phyloP scores from a whole-genome alignment of 2,888 invertebrate species.

The Silvanus unidentatus region DNA sequence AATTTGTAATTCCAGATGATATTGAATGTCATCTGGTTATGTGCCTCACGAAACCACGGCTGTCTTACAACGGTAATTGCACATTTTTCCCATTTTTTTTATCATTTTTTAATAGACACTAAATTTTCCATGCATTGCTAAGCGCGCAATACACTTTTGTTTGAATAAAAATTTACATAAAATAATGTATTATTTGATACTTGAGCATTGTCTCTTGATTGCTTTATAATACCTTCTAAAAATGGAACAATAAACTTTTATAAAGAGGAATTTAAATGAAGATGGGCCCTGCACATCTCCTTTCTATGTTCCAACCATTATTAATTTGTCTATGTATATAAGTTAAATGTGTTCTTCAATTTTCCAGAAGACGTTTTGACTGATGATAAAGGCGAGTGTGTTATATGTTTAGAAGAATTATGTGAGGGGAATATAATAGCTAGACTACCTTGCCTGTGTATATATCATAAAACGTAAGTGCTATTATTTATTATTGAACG shows the following conservation, averaged over 20 bases:
- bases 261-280: no score
- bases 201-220: no score
- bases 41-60: slow-evolving; percentile 98
- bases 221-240: no score
- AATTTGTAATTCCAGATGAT: slow-evolving; percentile 96
- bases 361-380: slow-evolving; percentile 91
- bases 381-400: slow-evolving; percentile 97
- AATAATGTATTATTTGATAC: no score
- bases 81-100: slow-evolving; percentile 42
- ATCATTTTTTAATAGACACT: no score
- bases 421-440: slow-evolving; percentile 94
- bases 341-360: slow-evolving; percentile 17
- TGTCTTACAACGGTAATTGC: slow-evolving; percentile 90
- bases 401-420: slow-evolving; percentile 97
- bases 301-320: no score
- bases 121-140: no score
- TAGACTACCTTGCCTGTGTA: slow-evolving; percentile 97
- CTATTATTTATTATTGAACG: neutral
- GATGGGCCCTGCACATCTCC: no score
- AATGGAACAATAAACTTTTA: no score
- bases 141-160: no score
- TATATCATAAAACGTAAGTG: slow-evolving; percentile 93
- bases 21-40: slow-evolving; percentile 98
- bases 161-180: no score
- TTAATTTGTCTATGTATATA: slow-evolving; percentile 13